These are phyloP conservation scores for Proterorhinus semilunaris DNA, from an alignment of 2,113 vertebrate species.

Conservation along the genomic window DNA sequence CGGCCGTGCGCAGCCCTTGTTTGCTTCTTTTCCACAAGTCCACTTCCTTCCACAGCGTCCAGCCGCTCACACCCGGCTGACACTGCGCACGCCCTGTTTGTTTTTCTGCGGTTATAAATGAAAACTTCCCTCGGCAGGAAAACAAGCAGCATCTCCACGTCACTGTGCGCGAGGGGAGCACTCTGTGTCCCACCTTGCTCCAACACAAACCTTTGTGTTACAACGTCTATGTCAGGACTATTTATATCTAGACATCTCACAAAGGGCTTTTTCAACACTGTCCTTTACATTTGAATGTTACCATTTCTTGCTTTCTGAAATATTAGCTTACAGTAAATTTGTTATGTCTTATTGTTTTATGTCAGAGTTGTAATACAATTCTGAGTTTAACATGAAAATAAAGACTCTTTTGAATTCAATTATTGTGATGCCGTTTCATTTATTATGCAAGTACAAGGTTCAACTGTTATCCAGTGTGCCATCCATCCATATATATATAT, in stretches of 20 bases:
- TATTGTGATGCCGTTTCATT: too few relatives aligned
- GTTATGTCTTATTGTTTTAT: too few relatives aligned
- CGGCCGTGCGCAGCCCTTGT: constrained; percentile 83
- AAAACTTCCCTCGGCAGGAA: constrained; percentile 81
- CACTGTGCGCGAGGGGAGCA: constrained; percentile 63
- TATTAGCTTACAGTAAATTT: too few relatives aligned
- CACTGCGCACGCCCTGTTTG: constrained; percentile 80
- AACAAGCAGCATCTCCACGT: constrained; percentile 75
- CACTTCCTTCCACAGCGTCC: constrained; percentile 87
- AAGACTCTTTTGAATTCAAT: too few relatives aligned
- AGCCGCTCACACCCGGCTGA: constrained; percentile 59
- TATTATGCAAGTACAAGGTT: too few relatives aligned
- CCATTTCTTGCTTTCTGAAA: too few relatives aligned
- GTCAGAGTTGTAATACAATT: too few relatives aligned
- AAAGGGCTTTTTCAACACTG: neutral
- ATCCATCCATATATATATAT: too few relatives aligned
- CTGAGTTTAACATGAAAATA: too few relatives aligned
- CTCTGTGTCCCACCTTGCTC: constrained; percentile 53
- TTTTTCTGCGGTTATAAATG: constrained; percentile 82
- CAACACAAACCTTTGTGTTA: constrained; percentile 63
- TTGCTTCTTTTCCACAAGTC: constrained; percentile 77
- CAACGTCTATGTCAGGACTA: constrained; percentile 41
- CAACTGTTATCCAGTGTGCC: too few relatives aligned
- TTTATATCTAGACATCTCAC: constrained; percentile 43
- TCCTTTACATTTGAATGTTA: neutral